Base-by-base conservation (phyloP, 2,888 invertebrate species). In the Brachycybe producta region DNA sequence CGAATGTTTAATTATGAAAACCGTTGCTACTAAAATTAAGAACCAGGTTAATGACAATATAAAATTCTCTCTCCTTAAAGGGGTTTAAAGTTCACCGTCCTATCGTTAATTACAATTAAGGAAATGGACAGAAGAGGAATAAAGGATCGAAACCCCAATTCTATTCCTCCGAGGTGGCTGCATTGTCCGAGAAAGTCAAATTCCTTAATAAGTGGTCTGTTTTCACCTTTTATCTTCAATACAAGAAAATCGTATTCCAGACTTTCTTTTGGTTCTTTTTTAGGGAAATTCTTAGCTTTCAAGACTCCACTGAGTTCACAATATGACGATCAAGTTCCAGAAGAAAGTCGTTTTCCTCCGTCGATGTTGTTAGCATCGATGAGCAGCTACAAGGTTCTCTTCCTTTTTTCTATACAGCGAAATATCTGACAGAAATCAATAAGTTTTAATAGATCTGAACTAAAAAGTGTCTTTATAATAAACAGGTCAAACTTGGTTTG, bases 291-390 rank as follows among this genome's bases (percentile, higher is more conserved):
- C 67, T 69, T 98, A 52, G 88, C 91, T 3, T 87, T 92, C 66
- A 95, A 94, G 69, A 95, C 97, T 2, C 97, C 97, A 1, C 72
- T 99, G 2, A 83, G 82, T 59, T 70, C 74, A 7, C 74, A 78
- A 49, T 98, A 83, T 65, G 82, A 94, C 66, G 76, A 76, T 42
- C 79, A 86, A 71, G 84, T 98, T 54, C 82, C 88, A 2, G 78
- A 82, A 56, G 79, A 78, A 61, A 80, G 79, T 66, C 76, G 84
- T 32, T 99, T 97, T 66, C 77, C 79, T 30, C 82, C 94, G 0
- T 78, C 81, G 45, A 91, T 95, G 85, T 70, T 97, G 32, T 82
- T 95, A 60, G 74, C 75, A 39, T 79, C 79, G 44, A 75, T 86
- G 64, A 84, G 83, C 67, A 75, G 75, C 53, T 75, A 80, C 58